Percentiles rank a stretch among this genome's conserved stretches.
Conservation (phyloP, 1,140 invertebrate genomes). For the Macrosteles quadrilineatus region DNA sequence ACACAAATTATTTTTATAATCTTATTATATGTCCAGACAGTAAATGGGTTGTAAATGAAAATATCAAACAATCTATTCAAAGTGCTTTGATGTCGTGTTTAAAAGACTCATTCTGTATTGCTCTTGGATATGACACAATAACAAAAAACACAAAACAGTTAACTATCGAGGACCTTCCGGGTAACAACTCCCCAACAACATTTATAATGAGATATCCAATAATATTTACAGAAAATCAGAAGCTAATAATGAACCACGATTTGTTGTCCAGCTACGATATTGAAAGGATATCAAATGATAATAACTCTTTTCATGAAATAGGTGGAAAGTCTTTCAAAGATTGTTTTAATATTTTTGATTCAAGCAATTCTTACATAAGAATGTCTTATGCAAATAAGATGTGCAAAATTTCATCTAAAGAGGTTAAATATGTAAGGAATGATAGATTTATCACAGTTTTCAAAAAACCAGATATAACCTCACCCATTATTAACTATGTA, state of each 20-base stretch:
- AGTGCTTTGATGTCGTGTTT: slow-evolving; percentile 8
- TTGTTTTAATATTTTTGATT: background rate
- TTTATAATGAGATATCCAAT: slow-evolving; percentile 27
- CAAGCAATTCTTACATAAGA: background rate
- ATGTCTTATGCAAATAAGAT: background rate
- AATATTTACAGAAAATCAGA: background rate
- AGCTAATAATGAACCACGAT: background rate
- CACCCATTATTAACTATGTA: slow-evolving; percentile 4
- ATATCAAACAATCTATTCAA: slow-evolving; percentile 6
- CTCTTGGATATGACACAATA: slow-evolving; percentile 2
- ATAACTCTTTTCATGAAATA: background rate
- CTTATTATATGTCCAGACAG: slow-evolving; percentile 27
- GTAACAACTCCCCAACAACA: background rate
- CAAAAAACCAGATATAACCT: slow-evolving; percentile 9
- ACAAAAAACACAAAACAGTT: background rate
- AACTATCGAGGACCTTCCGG: background rate
- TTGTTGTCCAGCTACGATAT: background rate
- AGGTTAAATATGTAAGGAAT: slow-evolving; percentile 3
- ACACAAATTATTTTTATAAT: background rate
- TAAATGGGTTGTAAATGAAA: background rate
- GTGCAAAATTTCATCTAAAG: slow-evolving; percentile 5
- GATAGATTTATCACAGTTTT: slow-evolving; percentile 8
- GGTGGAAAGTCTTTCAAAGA: background rate
- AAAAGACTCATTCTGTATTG: slow-evolving; percentile 5
- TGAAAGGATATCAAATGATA: background rate